Evolutionary conservation across 2,113 vertebrate genomes (phyloP), one percentile per base, ranked within the genome.

Genomic region (Phoxinus phoxinus): DNA sequence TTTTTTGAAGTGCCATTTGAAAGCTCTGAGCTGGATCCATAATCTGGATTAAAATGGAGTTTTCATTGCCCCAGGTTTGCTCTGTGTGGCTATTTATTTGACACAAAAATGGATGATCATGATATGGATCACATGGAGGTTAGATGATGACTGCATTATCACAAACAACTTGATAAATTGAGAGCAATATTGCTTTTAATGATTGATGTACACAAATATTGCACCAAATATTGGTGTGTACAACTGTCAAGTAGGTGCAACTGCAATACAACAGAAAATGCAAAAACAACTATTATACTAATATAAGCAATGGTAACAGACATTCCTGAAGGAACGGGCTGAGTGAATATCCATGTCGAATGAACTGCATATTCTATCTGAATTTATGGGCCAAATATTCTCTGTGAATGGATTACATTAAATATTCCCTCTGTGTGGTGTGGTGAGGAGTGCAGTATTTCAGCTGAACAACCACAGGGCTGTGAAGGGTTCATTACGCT

Each of bases 291-390:
- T 46, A 0, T 46, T 73, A 56, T 32, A 77, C 15, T 35, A 10
- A 23, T 23, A 58, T 23, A 58, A 80, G 23, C 72, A 83, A 12
- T 4, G 4, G 17, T 27, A 56, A 65, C 65, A 46, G 27, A 37
- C 61, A 81, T 84, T 67, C 76, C 44, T 27, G 15, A 25, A 63
- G 15, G 58, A 63, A 81, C 10, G 1, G 74, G 17, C 19, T 76
- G 46, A 23, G 19, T 35, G 21, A 25, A 35, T 59, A 65, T 35
- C 6, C 23, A 23, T 15, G 9, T 7, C 46, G 51, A 1, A 9
- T 67, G 58, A 82, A 59, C 37, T 82, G 63, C 53, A 69, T 46
- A 75, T 84, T 85, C 59, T 67, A 61, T 67, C 78, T 51, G 72
- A 58, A 77, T 59, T 75, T 65, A 51, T 46, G 3, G n/a, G 56